Percentiles rank a stretch among this genome's conserved stretches.
These are phyloP conservation scores for Cladopsammia gracilis DNA, from an alignment of 64 coral and sea anemone species.

Conservation along the genomic window DNA sequence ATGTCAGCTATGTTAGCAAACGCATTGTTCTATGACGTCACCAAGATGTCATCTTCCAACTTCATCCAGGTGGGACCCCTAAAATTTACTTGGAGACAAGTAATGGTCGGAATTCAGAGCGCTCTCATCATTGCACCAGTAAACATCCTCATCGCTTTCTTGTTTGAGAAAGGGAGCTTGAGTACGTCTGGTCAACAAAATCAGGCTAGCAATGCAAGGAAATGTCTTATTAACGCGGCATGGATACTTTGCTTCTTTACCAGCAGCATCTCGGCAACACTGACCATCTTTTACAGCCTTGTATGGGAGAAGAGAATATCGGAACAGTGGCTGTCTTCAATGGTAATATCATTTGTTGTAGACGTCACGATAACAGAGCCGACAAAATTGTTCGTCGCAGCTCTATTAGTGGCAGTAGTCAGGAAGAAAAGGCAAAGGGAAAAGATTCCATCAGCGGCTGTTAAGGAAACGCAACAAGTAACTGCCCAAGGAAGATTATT, in stretches of 20 bases:
- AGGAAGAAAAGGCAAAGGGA: not conserved
- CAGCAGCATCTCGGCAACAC: not conserved
- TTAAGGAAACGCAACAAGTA: not conserved
- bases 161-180: slow-evolving; percentile 38
- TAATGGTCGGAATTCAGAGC: slow-evolving; percentile 27
- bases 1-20: slow-evolving; percentile 61
- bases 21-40: slow-evolving; percentile 16
- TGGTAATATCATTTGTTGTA: not conserved
- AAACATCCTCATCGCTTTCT: slow-evolving; percentile 14
- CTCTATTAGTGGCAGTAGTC: not conserved
- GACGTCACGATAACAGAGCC: not conserved
- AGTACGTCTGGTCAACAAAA: not conserved
- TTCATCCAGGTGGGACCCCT: slow-evolving; percentile 1
- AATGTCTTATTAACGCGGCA: not conserved
- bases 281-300: not conserved
- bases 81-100: slow-evolving; percentile 1
- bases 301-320: not conserved
- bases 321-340: slow-evolving; percentile 10
- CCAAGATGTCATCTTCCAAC: not conserved
- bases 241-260: not conserved
- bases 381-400: not conserved
- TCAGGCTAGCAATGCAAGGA: not conserved
- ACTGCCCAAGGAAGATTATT: not conserved
- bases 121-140: slow-evolving; percentile 5
- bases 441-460: too few species aligned